Evolutionary conservation across 2,797 vertebrate genomes (phyloP).

Genomic region (Scomberomorus guttatus): DNA sequence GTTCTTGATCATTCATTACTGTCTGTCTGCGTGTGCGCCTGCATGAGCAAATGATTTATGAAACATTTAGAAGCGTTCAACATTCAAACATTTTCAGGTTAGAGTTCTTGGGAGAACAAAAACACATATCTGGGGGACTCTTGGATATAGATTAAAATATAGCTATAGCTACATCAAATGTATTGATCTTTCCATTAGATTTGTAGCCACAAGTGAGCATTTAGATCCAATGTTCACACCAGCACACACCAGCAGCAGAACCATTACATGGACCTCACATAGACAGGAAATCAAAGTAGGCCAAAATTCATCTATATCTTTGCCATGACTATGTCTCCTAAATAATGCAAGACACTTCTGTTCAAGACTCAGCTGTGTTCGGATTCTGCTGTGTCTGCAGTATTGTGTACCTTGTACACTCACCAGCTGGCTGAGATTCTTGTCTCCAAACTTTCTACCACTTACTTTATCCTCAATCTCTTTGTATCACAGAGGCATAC

Average conservation of each 20-base stretch:
- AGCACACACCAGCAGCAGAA: slow-evolving; percentile 42
- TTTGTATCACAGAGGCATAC: slow-evolving; percentile 40
- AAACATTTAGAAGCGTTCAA: slow-evolving; percentile 21
- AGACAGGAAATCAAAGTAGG: slow-evolving; percentile 79
- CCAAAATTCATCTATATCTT: slow-evolving; percentile 81
- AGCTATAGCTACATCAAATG: background rate
- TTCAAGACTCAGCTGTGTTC: slow-evolving; percentile 71
- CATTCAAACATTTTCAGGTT: background rate
- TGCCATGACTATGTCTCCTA: slow-evolving; percentile 79
- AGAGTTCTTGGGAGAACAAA: background rate
- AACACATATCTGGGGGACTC: background rate
- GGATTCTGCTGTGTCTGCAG: slow-evolving; percentile 83
- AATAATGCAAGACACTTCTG: slow-evolving; percentile 85
- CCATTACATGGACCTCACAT: slow-evolving; percentile 50
- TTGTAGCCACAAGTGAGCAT: slow-evolving; percentile 34
- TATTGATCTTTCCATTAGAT: slow-evolving; percentile 47
- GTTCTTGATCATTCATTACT: slow-evolving; percentile 58
- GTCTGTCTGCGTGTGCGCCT: slow-evolving; percentile 7
- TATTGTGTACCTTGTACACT: slow-evolving; percentile 67
- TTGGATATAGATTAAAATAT: background rate
- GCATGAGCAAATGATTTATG: slow-evolving; percentile 23
- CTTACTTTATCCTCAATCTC: slow-evolving; percentile 61
- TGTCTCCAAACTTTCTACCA: slow-evolving; percentile 61
- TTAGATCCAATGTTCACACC: slow-evolving; percentile 23
- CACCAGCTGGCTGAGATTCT: slow-evolving; percentile 60